These are phyloP conservation scores for Leucophora obtusa DNA, from an alignment of 2,888 invertebrate species.

Conservation along the genomic window DNA sequence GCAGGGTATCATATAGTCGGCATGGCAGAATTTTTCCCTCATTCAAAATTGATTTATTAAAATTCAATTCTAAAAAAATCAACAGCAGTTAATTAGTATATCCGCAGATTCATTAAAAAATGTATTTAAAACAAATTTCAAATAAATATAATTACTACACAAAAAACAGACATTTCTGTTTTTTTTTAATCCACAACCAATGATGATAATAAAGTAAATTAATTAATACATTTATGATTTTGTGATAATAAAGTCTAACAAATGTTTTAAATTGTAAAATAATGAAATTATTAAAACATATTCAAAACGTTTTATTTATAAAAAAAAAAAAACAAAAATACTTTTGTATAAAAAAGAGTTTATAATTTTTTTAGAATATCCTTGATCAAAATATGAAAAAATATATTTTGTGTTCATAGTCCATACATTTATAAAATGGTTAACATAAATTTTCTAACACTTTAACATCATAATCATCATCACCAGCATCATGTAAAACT, in stretches of 20 bases:
- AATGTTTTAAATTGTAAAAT: slow-evolving; percentile 10
- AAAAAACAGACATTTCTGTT: neutral
- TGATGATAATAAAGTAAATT: slow-evolving; percentile 6
- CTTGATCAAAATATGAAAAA: neutral
- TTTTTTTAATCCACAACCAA: neutral
- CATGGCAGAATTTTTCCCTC: too few relatives aligned
- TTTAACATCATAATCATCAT: slow-evolving; percentile 13
- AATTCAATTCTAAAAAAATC: slow-evolving; percentile 3
- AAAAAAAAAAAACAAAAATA: neutral
- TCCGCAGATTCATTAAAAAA: slow-evolving; percentile 17
- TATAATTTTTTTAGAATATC: slow-evolving; percentile 5
- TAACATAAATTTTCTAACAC: slow-evolving; percentile 53
- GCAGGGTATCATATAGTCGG: too few relatives aligned
- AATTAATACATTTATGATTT: slow-evolving; percentile 13
- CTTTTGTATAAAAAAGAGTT: neutral
- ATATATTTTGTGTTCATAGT: neutral
- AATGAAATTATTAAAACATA: slow-evolving; percentile 3
- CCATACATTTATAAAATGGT: slow-evolving; percentile 19
- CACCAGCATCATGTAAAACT: slow-evolving; percentile 24
- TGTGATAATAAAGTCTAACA: slow-evolving; percentile 1
- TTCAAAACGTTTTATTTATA: slow-evolving; percentile 14
- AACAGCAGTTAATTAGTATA: slow-evolving; percentile 19
- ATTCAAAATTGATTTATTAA: neutral
- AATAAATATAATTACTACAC: slow-evolving; percentile 21
- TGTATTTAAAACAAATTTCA: slow-evolving; percentile 7